These are phyloP conservation scores for Condylura cristata DNA, from an alignment of 2,113 vertebrate genomes.

Conservation along the genomic window DNA sequence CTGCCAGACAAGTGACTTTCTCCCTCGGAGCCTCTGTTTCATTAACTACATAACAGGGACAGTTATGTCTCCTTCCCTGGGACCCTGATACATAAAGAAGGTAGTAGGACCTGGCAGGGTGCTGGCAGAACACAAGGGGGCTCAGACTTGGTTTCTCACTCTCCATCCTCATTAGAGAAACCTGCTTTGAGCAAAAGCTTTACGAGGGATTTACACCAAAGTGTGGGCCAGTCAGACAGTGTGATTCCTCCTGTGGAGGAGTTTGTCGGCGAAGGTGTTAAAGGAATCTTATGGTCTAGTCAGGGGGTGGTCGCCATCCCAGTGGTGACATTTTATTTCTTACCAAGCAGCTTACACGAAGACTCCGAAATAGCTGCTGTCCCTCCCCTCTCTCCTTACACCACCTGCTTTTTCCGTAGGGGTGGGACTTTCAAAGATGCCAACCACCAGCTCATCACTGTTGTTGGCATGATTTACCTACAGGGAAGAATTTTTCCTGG, in stretches of 20 bases:
- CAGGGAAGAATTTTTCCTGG: background rate
- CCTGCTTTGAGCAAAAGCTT: background rate
- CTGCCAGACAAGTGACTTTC: background rate
- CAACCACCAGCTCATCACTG: background rate
- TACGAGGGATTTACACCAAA: background rate
- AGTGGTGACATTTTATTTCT: constrained; percentile 17
- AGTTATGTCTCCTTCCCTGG: background rate
- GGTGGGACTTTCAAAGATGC: background rate
- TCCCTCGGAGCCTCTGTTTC: constrained; percentile 13
- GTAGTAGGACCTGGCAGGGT: no score
- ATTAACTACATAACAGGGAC: background rate
- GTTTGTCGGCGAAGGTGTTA: constrained; percentile 26
- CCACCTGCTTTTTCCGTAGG: background rate
- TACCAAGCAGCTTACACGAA: background rate
- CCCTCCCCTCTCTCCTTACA: background rate
- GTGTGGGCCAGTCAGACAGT: background rate
- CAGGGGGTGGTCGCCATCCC: background rate
- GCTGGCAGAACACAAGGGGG: background rate
- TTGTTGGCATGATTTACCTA: background rate
- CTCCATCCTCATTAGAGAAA: background rate
- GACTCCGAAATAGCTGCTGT: background rate
- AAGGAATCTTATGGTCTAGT: constrained; percentile 5
- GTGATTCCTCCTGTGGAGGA: background rate
- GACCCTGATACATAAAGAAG: background rate
- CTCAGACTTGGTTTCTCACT: background rate